Evolutionary conservation across 2,797 vertebrate genomes (phyloP).

Genomic region (Myotis pilosus): DNA sequence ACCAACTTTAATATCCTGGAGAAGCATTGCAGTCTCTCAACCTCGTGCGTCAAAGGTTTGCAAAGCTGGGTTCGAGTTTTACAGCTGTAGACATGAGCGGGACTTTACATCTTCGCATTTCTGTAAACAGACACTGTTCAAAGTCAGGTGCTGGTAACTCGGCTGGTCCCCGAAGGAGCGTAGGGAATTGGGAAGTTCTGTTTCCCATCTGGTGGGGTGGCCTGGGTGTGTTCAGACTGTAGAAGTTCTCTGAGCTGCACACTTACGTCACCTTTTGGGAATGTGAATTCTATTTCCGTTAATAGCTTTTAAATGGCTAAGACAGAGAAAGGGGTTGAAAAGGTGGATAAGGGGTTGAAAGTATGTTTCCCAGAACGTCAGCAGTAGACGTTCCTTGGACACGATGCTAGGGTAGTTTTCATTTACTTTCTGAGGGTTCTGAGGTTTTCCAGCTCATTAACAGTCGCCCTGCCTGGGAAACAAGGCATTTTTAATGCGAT

Average conservation of each 20-base stretch:
- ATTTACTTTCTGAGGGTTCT: not conserved
- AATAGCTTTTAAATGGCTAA: not conserved
- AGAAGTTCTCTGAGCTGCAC: not conserved
- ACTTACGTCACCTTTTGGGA: not conserved
- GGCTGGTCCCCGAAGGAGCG: no score
- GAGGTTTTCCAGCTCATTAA: not conserved
- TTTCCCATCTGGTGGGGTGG: not conserved
- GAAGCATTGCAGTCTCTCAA: no score
- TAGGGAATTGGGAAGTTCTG: not conserved
- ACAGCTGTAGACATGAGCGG: no score
- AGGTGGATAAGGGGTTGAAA: not conserved
- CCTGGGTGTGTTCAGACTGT: not conserved
- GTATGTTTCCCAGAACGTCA: not conserved
- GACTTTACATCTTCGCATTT: not conserved
- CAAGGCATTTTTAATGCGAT: not conserved
- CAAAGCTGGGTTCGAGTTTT: no score
- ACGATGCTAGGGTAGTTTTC: not conserved
- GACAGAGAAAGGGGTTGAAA: not conserved
- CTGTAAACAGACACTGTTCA: not conserved
- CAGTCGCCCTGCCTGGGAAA: not conserved
- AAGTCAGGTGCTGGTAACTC: no score
- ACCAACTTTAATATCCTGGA: no score
- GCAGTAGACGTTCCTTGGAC: not conserved
- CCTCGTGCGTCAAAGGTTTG: no score
- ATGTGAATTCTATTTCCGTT: not conserved